A percentile compares a stretch with the other conserved stretches of the same genome.
phyloP scores from a whole-genome alignment of 2,797 vertebrate species.

The Rhincodon typus region DNA sequence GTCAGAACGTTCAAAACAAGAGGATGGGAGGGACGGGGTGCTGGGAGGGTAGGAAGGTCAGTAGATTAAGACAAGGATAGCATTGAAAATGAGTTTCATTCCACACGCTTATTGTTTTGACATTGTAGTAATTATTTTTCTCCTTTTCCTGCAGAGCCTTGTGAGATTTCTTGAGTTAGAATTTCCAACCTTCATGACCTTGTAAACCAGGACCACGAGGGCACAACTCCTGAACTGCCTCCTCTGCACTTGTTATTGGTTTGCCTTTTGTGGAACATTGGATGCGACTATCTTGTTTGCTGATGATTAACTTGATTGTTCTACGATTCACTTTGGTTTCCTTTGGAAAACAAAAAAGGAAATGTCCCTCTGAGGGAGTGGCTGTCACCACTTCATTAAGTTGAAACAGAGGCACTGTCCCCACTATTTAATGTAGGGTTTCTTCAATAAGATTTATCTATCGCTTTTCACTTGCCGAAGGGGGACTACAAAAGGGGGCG shows the following conservation, averaged over 20 bases:
- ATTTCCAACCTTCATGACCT: not conserved
- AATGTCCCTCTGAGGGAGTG: not conserved
- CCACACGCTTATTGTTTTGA: not conserved
- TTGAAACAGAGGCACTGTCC: not conserved
- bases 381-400: no score
- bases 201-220: not conserved
- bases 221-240: not conserved
- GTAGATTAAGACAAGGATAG: not conserved
- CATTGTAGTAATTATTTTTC: not conserved
- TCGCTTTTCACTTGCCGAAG: not conserved
- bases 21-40: not conserved
- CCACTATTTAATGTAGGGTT: not conserved
- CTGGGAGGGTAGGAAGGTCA: not conserved
- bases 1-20: not conserved
- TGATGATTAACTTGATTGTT: not conserved
- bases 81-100: not conserved
- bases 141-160: not conserved
- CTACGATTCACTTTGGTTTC: not conserved
- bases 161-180: not conserved
- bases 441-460: not conserved
- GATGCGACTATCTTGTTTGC: not conserved
- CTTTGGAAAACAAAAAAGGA: not conserved
- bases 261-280: not conserved
- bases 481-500: not conserved
- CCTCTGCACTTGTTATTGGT: not conserved